A percentile compares a stretch with the other conserved stretches of the same genome.
These are phyloP conservation scores for Sebastes glaucus DNA, from an alignment of 2,797 vertebrate genomes.

Conservation along the genomic window DNA sequence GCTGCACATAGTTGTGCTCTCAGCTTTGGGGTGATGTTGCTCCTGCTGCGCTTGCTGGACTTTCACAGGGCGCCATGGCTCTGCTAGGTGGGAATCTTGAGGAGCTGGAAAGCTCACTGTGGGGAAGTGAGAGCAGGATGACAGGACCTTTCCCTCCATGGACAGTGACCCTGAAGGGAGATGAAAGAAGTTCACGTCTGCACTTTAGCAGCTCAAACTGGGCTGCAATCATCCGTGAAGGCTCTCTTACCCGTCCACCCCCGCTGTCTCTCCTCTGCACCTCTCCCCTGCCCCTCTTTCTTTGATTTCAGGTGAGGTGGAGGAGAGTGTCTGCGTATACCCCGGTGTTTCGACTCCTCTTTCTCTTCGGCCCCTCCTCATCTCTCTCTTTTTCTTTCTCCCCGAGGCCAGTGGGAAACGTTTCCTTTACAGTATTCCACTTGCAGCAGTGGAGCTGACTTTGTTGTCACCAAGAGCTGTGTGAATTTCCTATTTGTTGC, in stretches of 20 bases:
- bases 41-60: slow-evolving; percentile 12
- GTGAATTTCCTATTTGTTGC: slow-evolving; percentile 22
- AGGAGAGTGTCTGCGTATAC: slow-evolving; percentile 24
- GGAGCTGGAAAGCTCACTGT: slow-evolving; percentile 81
- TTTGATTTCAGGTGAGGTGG: slow-evolving; percentile 64
- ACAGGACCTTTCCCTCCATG: slow-evolving; percentile 95
- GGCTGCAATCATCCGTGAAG: slow-evolving; percentile 81
- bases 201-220: slow-evolving; percentile 92
- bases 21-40: slow-evolving; percentile 34
- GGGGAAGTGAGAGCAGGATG: slow-evolving; percentile 90
- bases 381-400: slow-evolving; percentile 18
- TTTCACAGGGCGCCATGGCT: slow-evolving; percentile 70
- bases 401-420: background rate
- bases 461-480: slow-evolving; percentile 20
- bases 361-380: slow-evolving; percentile 22
- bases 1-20: slow-evolving; percentile 2
- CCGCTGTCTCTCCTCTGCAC: slow-evolving; percentile 37
- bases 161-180: slow-evolving; percentile 97
- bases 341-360: slow-evolving; percentile 37
- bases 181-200: slow-evolving; percentile 97
- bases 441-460: slow-evolving; percentile 2
- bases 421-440: slow-evolving; percentile 15
- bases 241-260: slow-evolving; percentile 51
- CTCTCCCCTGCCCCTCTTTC: slow-evolving; percentile 48
- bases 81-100: slow-evolving; percentile 59